phyloP scores from a whole-genome alignment of 2,797 vertebrate species.

The Paramormyrops hopkinsi region DNA sequence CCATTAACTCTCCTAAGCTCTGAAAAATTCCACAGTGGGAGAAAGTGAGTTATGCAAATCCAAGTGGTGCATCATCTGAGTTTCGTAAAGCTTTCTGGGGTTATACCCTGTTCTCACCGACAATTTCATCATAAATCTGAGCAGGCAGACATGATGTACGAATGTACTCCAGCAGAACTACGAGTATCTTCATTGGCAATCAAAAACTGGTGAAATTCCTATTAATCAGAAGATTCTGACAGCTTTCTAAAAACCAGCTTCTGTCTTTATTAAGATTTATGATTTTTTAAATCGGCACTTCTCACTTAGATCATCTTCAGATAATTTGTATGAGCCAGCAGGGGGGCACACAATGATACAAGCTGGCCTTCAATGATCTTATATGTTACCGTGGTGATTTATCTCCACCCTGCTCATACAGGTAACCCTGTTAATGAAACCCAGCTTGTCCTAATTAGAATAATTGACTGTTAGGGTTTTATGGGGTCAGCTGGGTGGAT shows the following conservation, averaged over 20 bases:
- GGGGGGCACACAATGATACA: not conserved
- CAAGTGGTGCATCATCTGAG: slow-evolving; percentile 65
- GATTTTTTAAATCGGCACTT: slow-evolving; percentile 63
- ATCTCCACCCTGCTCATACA: not conserved
- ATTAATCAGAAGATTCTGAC: slow-evolving; percentile 62
- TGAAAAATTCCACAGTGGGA: slow-evolving; percentile 48
- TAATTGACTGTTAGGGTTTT: slow-evolving; percentile 9
- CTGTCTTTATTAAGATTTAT: slow-evolving; percentile 71
- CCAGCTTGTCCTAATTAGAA: slow-evolving; percentile 7
- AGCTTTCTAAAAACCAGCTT: slow-evolving; percentile 64
- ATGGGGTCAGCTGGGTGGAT: slow-evolving; percentile 2
- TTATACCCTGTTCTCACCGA: slow-evolving; percentile 61
- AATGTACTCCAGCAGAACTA: slow-evolving; percentile 51
- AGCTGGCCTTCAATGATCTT: not conserved
- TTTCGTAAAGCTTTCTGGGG: slow-evolving; percentile 71
- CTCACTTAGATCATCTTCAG: slow-evolving; percentile 52
- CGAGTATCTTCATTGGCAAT: slow-evolving; percentile 54
- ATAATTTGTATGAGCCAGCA: slow-evolving; percentile 26
- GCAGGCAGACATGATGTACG: slow-evolving; percentile 68
- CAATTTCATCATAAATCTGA: slow-evolving; percentile 80
- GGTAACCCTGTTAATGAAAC: slow-evolving; percentile 7
- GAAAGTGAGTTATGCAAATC: slow-evolving; percentile 70
- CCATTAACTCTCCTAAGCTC: slow-evolving; percentile 48
- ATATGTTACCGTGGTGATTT: not conserved
- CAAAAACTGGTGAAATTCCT: slow-evolving; percentile 54